These are phyloP conservation scores for Gadus macrocephalus DNA, from an alignment of 2,113 vertebrate species.

Conservation along the genomic window DNA sequence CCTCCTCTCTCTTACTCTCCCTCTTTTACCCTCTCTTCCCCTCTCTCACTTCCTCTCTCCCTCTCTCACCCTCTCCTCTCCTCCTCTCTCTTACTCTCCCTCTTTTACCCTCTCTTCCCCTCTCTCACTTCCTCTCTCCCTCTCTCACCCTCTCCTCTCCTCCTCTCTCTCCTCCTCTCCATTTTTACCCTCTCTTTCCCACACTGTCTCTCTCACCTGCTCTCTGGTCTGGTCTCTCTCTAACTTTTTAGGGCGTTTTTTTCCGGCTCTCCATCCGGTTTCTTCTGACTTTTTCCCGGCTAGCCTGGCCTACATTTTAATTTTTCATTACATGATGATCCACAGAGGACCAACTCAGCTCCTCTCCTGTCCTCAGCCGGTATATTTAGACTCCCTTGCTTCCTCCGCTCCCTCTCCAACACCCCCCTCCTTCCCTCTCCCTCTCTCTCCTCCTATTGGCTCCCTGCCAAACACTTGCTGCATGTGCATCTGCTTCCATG, in stretches of 20 bases:
- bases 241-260: no score
- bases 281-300: background rate
- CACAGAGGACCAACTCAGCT: conserved; percentile 38
- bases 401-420: background rate
- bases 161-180: no score
- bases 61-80: background rate
- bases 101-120: background rate
- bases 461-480: no score
- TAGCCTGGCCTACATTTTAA: conserved; percentile 30
- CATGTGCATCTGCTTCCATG: no score
- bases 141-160: background rate
- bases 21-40: background rate
- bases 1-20: background rate
- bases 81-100: background rate
- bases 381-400: conserved; percentile 37
- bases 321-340: conserved; percentile 48
- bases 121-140: background rate
- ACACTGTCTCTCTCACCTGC: background rate
- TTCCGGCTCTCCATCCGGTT: background rate
- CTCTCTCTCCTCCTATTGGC: no score
- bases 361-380: conserved; percentile 38
- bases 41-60: background rate
- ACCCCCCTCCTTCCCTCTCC: background rate
- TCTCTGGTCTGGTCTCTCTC: background rate
- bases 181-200: background rate